Evolutionary conservation across 2,888 invertebrate genomes (phyloP), one percentile per base, ranked within the genome.

Genomic region (Drosophila ochracea): DNA sequence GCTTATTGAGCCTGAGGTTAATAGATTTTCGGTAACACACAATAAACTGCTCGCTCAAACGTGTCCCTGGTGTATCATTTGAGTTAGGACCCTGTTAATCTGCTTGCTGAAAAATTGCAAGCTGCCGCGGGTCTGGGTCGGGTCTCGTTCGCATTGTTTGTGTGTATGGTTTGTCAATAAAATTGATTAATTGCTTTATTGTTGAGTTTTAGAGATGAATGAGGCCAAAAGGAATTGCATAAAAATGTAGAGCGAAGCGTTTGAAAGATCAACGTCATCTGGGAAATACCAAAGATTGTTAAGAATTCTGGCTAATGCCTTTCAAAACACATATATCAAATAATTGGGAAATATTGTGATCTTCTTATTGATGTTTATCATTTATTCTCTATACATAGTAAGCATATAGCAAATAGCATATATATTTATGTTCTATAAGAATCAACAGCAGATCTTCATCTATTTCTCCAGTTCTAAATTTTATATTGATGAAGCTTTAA

Each of bases 181-280:
- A 88, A 73, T 88, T 87, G 87, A 88, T 88, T 89, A 89, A 90
- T 89, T 85, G 88, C 82, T 80, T 77, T 76, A 85, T 89, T 89
- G 87, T 87, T 76, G 68, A 78, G 61, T 58, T 25, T 66, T 30
- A 19, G 25, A 39, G 37, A 19, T 64, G 72, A 71, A 72, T 73
- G 71, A 50, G 47, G n/a, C 54, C 33, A 10, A 60, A 66, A 50
- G 50, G 61, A 59, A 69, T 83, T 84, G 80, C 84, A 76, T 75
- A 73, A 83, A 70, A 84, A 75, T 49, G 16, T 68, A 21, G 68
- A 73, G 65, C 72, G 52, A 16, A 16, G 52, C 19, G 31, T 49
- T 59, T 41, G 21, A 73, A 49, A 55, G 52, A 67, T 73, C 50
- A 66, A 61, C 64, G 69, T 31, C 66, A 68, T 57, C 55, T 59